These are phyloP conservation scores for Amaurobius ferox DNA, from an alignment of 2,888 invertebrate genomes.

Conservation along the genomic window DNA sequence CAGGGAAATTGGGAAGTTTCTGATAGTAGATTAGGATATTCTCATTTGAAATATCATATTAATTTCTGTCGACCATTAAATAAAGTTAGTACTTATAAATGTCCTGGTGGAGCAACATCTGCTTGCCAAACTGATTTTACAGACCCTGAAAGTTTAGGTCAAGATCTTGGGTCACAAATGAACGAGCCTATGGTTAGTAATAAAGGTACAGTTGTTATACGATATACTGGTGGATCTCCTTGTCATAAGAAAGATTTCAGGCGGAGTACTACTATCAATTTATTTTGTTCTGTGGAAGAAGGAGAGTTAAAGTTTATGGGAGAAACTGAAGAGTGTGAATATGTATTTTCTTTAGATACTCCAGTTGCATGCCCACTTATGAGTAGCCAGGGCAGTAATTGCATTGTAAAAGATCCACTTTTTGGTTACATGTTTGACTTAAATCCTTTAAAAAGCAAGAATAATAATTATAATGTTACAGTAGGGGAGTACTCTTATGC, in stretches of 20 bases:
- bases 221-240: constrained; percentile 48
- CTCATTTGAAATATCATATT: constrained; percentile 76
- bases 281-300: constrained; percentile 41
- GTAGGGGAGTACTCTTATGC: constrained; percentile 48
- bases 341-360: constrained; percentile 76
- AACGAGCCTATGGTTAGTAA: constrained; percentile 25
- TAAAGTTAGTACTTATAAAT: constrained; percentile 74
- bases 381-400: constrained; percentile 74
- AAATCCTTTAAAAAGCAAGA: constrained; percentile 74
- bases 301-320: constrained; percentile 49
- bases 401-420: constrained; percentile 76
- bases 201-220: constrained; percentile 33
- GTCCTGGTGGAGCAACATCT: constrained; percentile 60
- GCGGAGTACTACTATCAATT: constrained; percentile 48
- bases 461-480: constrained; percentile 75
- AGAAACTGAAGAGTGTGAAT: constrained; percentile 75
- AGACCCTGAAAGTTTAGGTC: constrained; percentile 6
- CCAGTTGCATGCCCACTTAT: constrained; percentile 76
- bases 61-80: constrained; percentile 77
- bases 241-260: constrained; percentile 40
- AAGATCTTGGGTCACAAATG: constrained; percentile 43
- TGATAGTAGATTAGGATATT: constrained; percentile 74
- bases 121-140: constrained; percentile 40
- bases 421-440: constrained; percentile 76
- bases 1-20: constrained; percentile 75